Evolutionary conservation across 2,797 vertebrate genomes (phyloP).

Genomic region (Sebastes cheni): DNA sequence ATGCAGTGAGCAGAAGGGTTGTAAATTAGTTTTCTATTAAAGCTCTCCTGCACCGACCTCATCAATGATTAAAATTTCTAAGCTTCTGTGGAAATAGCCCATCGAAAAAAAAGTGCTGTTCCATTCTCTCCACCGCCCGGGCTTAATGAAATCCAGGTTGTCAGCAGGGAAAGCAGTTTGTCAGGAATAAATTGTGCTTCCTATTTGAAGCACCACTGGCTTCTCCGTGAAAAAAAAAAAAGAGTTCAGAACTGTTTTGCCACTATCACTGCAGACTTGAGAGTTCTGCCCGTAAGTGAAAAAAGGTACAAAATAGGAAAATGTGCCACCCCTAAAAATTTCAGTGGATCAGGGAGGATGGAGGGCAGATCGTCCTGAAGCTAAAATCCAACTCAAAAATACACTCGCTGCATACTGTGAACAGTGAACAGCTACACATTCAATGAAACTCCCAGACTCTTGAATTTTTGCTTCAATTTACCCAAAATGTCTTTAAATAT

Average conservation of each 20-base stretch:
- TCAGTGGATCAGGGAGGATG: background rate
- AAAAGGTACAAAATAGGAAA: background rate
- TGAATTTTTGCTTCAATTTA: background rate
- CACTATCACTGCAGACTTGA: background rate
- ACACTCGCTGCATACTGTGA: background rate
- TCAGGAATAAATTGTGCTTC: slow-evolving; percentile 61
- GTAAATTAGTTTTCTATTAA: slow-evolving; percentile 77
- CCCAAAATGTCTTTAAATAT: background rate
- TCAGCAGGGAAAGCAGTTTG: slow-evolving; percentile 59
- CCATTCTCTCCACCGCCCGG: slow-evolving; percentile 39
- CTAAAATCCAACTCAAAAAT: background rate
- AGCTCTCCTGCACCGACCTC: slow-evolving; percentile 65
- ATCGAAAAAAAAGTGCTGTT: slow-evolving; percentile 60
- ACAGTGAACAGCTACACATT: background rate
- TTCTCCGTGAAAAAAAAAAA: background rate
- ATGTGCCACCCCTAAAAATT: background rate
- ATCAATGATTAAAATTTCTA: slow-evolving; percentile 74
- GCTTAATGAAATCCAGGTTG: slow-evolving; percentile 72
- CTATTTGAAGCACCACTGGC: slow-evolving; percentile 52
- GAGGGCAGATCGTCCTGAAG: background rate
- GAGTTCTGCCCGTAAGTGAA: background rate
- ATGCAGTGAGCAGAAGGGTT: slow-evolving; percentile 61
- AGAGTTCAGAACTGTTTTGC: slow-evolving; percentile 9
- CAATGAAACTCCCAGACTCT: background rate
- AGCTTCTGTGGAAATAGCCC: slow-evolving; percentile 70